Conservation (phyloP, 2,113 vertebrate species). For the Aramus guarauna region DNA sequence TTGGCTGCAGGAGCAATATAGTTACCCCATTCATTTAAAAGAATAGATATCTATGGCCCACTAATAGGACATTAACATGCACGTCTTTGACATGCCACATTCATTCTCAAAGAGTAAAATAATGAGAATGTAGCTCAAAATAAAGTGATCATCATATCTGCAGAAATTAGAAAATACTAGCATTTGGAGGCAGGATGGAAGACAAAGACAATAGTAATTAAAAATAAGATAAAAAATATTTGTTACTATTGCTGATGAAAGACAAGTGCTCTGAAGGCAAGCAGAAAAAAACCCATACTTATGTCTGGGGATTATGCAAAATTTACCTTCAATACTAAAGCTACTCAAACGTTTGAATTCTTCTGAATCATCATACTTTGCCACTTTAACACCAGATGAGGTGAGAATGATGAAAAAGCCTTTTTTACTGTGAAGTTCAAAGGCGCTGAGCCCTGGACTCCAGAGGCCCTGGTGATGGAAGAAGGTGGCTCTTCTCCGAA, state of each 20-base stretch:
- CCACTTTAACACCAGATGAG: constrained; percentile 74
- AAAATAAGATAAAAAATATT: neutral
- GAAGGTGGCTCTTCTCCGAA: constrained; percentile 84
- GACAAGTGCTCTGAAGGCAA: neutral
- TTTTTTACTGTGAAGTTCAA: constrained; percentile 87
- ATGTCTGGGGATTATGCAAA: neutral
- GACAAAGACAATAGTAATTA: neutral
- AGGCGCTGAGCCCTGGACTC: constrained; percentile 85
- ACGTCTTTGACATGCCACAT: neutral
- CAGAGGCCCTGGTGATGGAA: constrained; percentile 92
- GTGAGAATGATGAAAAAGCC: constrained; percentile 87
- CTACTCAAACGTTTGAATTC: constrained; percentile 89
- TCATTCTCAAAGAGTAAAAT: neutral
- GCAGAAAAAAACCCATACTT: neutral
- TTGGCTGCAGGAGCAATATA: neutral
- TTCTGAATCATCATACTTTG: constrained; percentile 85
- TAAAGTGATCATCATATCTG: neutral
- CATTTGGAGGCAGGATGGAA: neutral
- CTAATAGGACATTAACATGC: neutral
- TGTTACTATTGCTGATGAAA: neutral
- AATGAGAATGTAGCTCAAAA: neutral
- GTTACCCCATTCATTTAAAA: neutral
- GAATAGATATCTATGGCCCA: neutral
- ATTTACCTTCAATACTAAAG: constrained; percentile 90
- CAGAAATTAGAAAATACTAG: neutral